A percentile compares a stretch with the other conserved stretches of the same genome.
phyloP scores from a whole-genome alignment of 2,113 vertebrate species.

The Rattus norvegicus region GRCr8 NC_086027.1:114118001-114118500 shows the following conservation, averaged over 20 bases:
- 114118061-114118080: background rate
- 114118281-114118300: background rate
- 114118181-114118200: background rate
- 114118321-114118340: background rate
- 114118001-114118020: background rate
- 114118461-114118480: background rate
- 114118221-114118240: background rate
- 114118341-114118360: background rate
- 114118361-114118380: background rate
- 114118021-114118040: background rate
- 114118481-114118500: background rate
- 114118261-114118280: background rate
- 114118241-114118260: background rate
- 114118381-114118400: background rate
- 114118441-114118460: background rate
- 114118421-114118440: background rate
- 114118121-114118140: background rate
- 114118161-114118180: background rate
- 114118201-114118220: background rate
- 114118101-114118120: background rate
- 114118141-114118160: background rate
- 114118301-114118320: background rate
- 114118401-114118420: background rate
- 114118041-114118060: background rate
- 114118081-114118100: background rate